Conservation (phyloP, 2,888 invertebrate genomes). For the Drosophila meridiana region DNA sequence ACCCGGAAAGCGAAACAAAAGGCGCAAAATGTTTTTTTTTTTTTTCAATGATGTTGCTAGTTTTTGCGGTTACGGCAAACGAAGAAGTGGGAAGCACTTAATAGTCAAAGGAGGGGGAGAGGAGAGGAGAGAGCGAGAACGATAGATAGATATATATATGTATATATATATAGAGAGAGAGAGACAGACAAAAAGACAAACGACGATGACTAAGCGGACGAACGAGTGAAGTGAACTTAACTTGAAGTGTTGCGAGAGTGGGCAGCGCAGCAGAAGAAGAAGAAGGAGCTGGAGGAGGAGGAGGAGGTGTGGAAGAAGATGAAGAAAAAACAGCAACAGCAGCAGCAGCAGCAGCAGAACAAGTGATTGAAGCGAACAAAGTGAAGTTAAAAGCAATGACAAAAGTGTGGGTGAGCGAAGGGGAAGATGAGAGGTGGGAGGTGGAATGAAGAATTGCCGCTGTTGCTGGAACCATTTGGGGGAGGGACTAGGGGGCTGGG, state of each 20-base stretch:
- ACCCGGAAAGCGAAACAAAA: conserved; percentile 63
- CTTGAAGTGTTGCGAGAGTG: conserved; percentile 8
- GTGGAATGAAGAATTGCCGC: neutral
- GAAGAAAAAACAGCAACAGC: neutral
- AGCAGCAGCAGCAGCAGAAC: conserved; percentile 12
- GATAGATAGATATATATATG: no score
- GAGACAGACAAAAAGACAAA: conserved; percentile 28
- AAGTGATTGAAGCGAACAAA: conserved; percentile 16
- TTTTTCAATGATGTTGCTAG: conserved; percentile 31
- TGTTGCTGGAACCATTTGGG: neutral
- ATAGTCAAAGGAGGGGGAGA: conserved; percentile 15
- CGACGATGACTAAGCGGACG: conserved; percentile 40
- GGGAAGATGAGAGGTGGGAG: neutral
- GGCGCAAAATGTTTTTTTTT: conserved; percentile 39
- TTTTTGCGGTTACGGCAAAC: conserved; percentile 61
- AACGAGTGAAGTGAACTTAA: conserved; percentile 10
- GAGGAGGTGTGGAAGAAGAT: neutral
- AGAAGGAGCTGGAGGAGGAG: neutral
- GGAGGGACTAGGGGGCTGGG: neutral
- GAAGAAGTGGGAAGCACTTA: conserved; percentile 60
- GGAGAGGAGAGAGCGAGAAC: neutral
- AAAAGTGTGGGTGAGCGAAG: neutral
- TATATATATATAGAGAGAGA: neutral
- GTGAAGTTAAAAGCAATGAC: conserved; percentile 19
- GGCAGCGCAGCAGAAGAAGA: neutral